Conservation (phyloP, 30 jellyfish, hydroid and myxozoan genomes). For the Aurelia sp. region DNA sequence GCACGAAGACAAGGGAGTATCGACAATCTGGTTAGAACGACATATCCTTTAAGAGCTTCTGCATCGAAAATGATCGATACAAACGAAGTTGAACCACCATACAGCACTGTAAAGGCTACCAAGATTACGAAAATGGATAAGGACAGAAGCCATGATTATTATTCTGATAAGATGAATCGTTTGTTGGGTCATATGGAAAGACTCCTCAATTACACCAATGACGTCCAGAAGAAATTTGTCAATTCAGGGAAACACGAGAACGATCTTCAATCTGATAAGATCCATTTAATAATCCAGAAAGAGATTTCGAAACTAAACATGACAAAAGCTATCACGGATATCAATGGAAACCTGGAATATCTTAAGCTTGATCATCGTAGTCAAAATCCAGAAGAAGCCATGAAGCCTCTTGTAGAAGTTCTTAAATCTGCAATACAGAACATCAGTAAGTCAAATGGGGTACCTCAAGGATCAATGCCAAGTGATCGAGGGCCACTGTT, state of each 20-base stretch:
- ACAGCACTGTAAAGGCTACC: no score
- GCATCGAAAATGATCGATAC: no score
- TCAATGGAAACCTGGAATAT: conserved; percentile 21
- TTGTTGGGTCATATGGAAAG: conserved; percentile 42
- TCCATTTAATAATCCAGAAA: conserved; percentile 4
- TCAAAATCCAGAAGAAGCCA: neutral
- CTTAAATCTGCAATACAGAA: conserved; percentile 63
- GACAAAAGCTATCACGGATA: conserved; percentile 34
- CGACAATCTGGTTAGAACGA: no score
- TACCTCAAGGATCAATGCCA: neutral
- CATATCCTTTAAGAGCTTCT: no score
- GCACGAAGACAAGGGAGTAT: no score
- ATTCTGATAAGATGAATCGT: conserved; percentile 37
- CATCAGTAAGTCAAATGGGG: conserved; percentile 9
- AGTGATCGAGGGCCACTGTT: conserved; percentile 16
- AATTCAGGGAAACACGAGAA: conserved; percentile 1
- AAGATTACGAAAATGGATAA: no score
- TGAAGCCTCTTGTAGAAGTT: conserved; percentile 37
- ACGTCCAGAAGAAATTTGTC: conserved; percentile 12
- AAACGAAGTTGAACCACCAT: no score
- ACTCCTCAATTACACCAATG: conserved; percentile 33
- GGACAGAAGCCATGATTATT: no score
- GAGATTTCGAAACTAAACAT: conserved; percentile 50
- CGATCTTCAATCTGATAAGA: neutral
- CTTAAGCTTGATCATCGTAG: conserved; percentile 9